Conservation (phyloP, 2,888 invertebrate species). For the Andrena fulva region DNA sequence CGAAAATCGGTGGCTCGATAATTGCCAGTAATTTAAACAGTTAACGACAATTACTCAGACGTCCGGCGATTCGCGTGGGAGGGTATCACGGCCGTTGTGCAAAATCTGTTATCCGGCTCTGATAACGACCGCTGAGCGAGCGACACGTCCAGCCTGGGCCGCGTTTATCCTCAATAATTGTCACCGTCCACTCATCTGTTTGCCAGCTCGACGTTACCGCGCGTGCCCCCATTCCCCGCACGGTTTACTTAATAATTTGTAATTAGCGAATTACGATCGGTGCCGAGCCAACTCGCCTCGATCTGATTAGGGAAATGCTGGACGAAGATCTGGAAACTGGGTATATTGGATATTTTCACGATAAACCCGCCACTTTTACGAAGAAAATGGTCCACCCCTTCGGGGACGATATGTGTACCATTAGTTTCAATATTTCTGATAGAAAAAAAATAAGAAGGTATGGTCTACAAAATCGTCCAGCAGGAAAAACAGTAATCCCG, state of each 20-base stretch:
- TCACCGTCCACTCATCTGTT: conserved; percentile 58
- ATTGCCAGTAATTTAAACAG: conserved; percentile 59
- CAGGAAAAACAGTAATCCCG: too few species aligned
- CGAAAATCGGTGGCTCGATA: conserved; percentile 30
- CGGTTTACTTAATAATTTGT: conserved; percentile 76
- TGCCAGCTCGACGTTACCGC: conserved; percentile 20
- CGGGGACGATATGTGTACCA: too few species aligned
- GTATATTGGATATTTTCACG: too few species aligned
- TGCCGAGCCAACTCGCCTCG: neutral
- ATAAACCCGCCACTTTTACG: too few species aligned
- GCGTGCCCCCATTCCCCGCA: conserved; percentile 28
- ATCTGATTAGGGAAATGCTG: neutral
- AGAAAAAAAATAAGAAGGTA: too few species aligned
- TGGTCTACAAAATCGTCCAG: too few species aligned
- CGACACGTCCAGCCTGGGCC: conserved; percentile 21
- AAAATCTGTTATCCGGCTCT: conserved; percentile 67
- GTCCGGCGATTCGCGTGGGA: conserved; percentile 45
- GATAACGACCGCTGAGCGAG: conserved; percentile 38
- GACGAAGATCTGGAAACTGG: neutral
- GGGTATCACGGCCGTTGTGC: conserved; percentile 52
- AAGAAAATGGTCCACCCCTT: too few species aligned
- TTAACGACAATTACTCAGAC: conserved; percentile 63
- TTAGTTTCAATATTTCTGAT: too few species aligned
- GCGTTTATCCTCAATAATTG: conserved; percentile 68
- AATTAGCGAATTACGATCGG: conserved; percentile 67